Evolutionary conservation across 1,140 invertebrate species (phyloP), one percentile per base, ranked within the genome.

Genomic region (Cherax quadricarinatus): DNA sequence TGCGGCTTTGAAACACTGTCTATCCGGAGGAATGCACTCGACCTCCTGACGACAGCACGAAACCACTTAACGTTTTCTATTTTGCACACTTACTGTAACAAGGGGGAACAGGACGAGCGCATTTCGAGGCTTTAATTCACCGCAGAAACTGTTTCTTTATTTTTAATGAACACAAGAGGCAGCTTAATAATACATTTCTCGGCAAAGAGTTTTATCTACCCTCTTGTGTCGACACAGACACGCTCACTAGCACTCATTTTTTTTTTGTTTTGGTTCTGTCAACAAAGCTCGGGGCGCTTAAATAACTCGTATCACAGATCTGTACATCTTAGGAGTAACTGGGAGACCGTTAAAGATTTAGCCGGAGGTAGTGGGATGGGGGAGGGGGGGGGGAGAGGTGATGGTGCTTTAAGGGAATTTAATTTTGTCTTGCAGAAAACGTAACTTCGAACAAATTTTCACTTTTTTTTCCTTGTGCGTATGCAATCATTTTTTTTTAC

Each of bases 221-320:
- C 66, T 60, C 16, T 10, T 60, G 16, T 60, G 16, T 60, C 57
- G 16, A 41, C 30, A 30, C 70, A 21, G 16, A 57, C 73, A 80
- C 86, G 81, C 30, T 51, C 86, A 88, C 88, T 73, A 81, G 41
- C 57, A 57, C 53, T 49, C 81, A 84, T 73, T 57, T 57, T 57
- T 57, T 70, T 51, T 90, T 73, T n/a, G n/a, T n/a, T 90, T 90
- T 90, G 88, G 88, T 85, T 84, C 81, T 48, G 88, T 62, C 12
- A 90, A 90, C 70, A 57, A 49, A 60, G 81, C 49, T 88, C 75
- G 53, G 88, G 88, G 88, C 88, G 88, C 88, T 84, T 84, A 88
- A 70, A 70, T 90, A 90, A 90, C 88, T 90, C 86, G 62, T 90
- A 90, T 90, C 88, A 90, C 88, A 90, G 88, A 84, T 90, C 88